These are phyloP conservation scores for Mormoops blainvillei DNA, from an alignment of 2,113 vertebrate species.

Conservation along the genomic window DNA sequence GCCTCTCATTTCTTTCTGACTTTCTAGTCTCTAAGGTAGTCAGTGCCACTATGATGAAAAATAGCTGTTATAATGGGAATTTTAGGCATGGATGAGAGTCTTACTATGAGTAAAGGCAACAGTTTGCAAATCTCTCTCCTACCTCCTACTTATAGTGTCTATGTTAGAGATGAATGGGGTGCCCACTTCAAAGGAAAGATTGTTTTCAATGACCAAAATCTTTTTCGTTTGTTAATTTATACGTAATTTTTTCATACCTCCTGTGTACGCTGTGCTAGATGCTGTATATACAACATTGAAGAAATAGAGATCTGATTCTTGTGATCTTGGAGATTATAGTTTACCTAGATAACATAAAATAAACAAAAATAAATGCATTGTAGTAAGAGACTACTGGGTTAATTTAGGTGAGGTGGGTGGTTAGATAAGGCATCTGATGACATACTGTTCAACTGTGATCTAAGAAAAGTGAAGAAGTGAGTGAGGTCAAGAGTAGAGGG, in stretches of 20 bases:
- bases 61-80: background rate
- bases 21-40: background rate
- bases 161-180: no score
- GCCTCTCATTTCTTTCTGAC: background rate
- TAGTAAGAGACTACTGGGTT: background rate
- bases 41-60: background rate
- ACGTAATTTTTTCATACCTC: background rate
- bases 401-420: background rate
- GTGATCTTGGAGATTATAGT: background rate
- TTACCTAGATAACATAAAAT: background rate
- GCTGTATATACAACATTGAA: background rate
- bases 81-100: background rate
- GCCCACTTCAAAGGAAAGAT: background rate
- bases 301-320: background rate
- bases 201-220: background rate
- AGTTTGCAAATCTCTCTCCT: background rate
- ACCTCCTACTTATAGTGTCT: background rate
- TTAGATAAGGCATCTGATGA: background rate
- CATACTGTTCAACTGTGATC: background rate
- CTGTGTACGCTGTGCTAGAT: background rate
- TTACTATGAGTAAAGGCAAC: background rate
- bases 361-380: background rate
- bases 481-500: background rate
- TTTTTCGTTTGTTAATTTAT: background rate
- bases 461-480: background rate